Percentiles rank a stretch among this genome's conserved stretches.
Conservation (phyloP, 2,888 invertebrate species). For the Troglohyphantes excavatus region DNA sequence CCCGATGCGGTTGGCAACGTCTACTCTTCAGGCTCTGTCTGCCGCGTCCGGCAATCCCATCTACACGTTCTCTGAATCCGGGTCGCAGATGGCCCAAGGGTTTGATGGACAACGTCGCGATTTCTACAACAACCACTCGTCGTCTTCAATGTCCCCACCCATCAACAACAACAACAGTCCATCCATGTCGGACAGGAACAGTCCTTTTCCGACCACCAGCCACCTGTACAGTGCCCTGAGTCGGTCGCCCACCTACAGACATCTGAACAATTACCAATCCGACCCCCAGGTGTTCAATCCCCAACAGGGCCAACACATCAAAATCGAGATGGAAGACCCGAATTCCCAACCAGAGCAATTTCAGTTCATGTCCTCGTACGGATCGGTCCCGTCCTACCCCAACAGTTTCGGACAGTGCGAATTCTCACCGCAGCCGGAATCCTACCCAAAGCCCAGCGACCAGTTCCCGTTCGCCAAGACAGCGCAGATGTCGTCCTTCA, state of each 20-base stretch:
- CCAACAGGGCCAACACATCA: conserved; percentile 37
- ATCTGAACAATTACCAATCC: conserved; percentile 33
- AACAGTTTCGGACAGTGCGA: conserved; percentile 34
- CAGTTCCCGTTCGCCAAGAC: conserved; percentile 26
- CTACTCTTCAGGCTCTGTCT: conserved; percentile 65
- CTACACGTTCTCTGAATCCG: conserved; percentile 63
- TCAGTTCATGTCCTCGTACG: conserved; percentile 60
- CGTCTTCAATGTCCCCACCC: conserved; percentile 60
- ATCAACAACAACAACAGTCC: conserved; percentile 41
- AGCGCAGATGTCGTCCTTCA: conserved; percentile 2
- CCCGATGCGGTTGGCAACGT: conserved; percentile 62
- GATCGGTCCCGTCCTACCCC: conserved; percentile 37
- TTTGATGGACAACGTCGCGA: conserved; percentile 53
- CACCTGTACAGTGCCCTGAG: conserved; percentile 74
- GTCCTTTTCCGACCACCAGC: conserved; percentile 69
- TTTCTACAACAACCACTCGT: conserved; percentile 33
- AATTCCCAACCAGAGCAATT: conserved; percentile 57
- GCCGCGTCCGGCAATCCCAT: conserved; percentile 60
- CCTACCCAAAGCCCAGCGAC: conserved; percentile 43
- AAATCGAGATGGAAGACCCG: conserved; percentile 59
- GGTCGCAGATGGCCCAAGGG: conserved; percentile 20
- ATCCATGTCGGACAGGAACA: conserved; percentile 51
- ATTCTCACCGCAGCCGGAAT: conserved; percentile 36
- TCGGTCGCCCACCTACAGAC: conserved; percentile 65
- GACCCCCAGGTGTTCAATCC: not conserved